Evolutionary conservation across 2,888 invertebrate genomes (phyloP), one percentile per base, ranked within the genome.

Genomic region (Dendrolimus pini): DNA sequence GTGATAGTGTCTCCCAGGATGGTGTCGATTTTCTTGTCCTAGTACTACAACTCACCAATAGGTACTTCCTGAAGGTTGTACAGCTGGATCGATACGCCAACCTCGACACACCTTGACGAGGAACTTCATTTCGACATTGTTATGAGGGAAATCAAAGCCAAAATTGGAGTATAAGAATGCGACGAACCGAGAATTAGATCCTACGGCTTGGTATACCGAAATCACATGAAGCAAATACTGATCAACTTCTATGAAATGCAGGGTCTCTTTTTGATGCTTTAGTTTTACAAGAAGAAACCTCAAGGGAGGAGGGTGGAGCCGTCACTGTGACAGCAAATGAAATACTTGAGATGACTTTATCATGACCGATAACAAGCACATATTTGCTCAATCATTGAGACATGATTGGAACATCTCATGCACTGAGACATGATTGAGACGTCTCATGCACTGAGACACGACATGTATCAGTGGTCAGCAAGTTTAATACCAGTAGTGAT

Each of bases 401-500:
- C 30, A 30, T 30, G 30, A 30, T 30, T 30, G 6, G 6, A 6
- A 30, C 30, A 6, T 30, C 30, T 6, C 30, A 30, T 30, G 30
- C 30, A 30, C 30, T 3, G 6, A 30, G 30, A 30, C 30, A 30
- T 30, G 30, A 30, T 30, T 30, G 6, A 30, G 30, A 30, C 30
- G 30, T 30, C 30, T 6, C 30, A 30, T 30, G 30, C 30, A 30
- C 30, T 3, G 6, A 30, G 30, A 30, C 30, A 30, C 8, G 41
- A 9, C 62, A 62, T 56, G 61, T 59, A 54, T 62, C 59, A 18
- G 60, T 65, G 62, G 58, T 63, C 60, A 62, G 54, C 14, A 59
- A 59, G 55, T 55, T 63, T 10, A 62, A 61, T 12, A 58, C 61
- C 52, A 60, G 60, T 18, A 60, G 60, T 52, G 59, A 61, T 55